Evolutionary conservation across 2,888 invertebrate genomes (phyloP), one percentile per base, ranked within the genome.

Genomic region (Stegophylla sp.): DNA sequence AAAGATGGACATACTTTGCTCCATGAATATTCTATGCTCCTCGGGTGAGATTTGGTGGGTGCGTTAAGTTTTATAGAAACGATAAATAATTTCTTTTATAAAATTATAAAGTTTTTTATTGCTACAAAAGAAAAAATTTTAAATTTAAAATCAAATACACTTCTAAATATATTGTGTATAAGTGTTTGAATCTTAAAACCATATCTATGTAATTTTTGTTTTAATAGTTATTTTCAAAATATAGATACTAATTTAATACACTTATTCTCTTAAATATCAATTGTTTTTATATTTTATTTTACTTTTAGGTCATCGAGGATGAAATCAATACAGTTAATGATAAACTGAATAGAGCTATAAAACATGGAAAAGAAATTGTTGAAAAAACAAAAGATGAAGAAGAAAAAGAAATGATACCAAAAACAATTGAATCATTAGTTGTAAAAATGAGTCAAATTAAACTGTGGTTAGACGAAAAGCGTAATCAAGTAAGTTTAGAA

Each of bases 391-490:
- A 90, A 83, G 93, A 94, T 86, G 91, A 91, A 48, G 90, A 90
- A 82, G 95, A 96, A 87, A 91, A 92, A 84, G 90, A 91, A 84
- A 87, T 93, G 81, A 91, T 96, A 81, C 90, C 91, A 85, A 91
- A 90, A 61, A 94, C 94, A 0, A 90, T 95, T 82, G 89, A 91
- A 82, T 92, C 91, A 83, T 88, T 95, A 82, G 90, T 91, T 28
- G 94, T 94, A 41, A 94, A 95, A 87, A 88, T 96, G 86, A 89
- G 90, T 51, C 93, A 94, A 84, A 91, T 95, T 0, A 91, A 91
- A 85, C 89, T 90, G 82, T 92, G 93, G 90, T 88, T 96, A 84
- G 95, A 95, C 82, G 92, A 94, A 85, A 92, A 93, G 86, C 93
- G 92, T 85, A 92, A 92, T 84, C 92, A 93, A 86, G 86, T 87